Conservation (phyloP, 2,888 invertebrate species). For the Zygaena filipendulae region DNA sequence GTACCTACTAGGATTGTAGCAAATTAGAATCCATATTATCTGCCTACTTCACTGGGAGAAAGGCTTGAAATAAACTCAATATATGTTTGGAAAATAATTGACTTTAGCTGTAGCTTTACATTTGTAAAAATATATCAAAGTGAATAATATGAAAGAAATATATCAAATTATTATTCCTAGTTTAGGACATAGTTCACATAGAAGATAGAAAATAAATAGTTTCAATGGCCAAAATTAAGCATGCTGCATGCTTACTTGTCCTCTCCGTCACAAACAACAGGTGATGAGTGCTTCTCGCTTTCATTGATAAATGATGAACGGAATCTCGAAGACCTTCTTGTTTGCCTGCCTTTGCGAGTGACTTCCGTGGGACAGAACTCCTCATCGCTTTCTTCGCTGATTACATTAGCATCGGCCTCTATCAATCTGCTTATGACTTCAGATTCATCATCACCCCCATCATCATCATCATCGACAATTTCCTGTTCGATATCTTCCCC, state of each 20-base stretch:
- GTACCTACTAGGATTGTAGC: too few relatives aligned
- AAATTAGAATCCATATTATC: too few relatives aligned
- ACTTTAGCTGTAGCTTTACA: too few relatives aligned
- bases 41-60: too few relatives aligned
- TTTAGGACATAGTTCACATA: too few relatives aligned
- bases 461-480: conserved; percentile 30
- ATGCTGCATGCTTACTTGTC: conserved; percentile 18
- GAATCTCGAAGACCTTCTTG: conserved; percentile 33
- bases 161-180: too few relatives aligned
- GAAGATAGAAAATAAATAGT: too few relatives aligned
- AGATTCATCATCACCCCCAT: conserved; percentile 45
- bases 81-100: too few relatives aligned
- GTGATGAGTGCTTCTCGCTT: conserved; percentile 15
- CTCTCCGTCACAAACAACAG: conserved; percentile 16
- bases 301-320: conserved; percentile 24
- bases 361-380: conserved; percentile 31
- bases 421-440: conserved; percentile 51
- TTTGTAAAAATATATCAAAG: too few relatives aligned
- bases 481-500: background rate
- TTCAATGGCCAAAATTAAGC: too few relatives aligned
- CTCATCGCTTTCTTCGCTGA: conserved; percentile 34
- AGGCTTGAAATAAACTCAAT: too few relatives aligned
- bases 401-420: conserved; percentile 39
- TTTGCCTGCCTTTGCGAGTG: conserved; percentile 22
- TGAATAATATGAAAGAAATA: too few relatives aligned